phyloP scores from a whole-genome alignment of 2,888 invertebrate genomes.

The Margaritifera margaritifera region DNA sequence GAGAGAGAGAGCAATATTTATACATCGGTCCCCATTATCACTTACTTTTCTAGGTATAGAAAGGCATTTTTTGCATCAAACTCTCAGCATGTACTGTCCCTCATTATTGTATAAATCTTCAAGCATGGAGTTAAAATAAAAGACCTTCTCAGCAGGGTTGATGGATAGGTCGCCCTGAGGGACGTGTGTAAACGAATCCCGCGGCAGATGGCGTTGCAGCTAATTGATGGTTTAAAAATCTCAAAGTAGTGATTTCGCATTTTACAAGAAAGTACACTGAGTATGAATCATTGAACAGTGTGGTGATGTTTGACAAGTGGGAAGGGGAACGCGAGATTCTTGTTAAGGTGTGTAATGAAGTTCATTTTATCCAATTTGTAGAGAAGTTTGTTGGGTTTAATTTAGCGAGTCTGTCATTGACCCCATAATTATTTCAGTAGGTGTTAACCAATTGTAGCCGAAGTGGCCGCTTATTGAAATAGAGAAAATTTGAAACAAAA shows the following conservation, averaged over 20 bases:
- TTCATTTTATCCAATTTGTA: conserved; percentile 42
- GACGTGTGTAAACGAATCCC: conserved; percentile 18
- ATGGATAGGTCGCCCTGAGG: conserved; percentile 36
- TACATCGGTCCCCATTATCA: too few species aligned
- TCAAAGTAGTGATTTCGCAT: conserved; percentile 17
- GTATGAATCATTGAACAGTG: conserved; percentile 36
- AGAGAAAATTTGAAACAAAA: too few species aligned
- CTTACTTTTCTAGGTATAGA: too few species aligned
- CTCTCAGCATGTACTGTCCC: too few species aligned
- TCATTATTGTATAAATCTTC: too few species aligned
- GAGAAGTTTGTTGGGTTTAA: conserved; percentile 32
- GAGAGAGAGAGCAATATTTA: too few species aligned
- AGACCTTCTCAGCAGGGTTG: conserved; percentile 12
- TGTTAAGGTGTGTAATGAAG: conserved; percentile 27
- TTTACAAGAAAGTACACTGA: conserved; percentile 21
- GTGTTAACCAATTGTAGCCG: too few species aligned
- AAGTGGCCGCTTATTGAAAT: too few species aligned
- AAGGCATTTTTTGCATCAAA: too few species aligned
- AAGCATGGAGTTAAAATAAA: too few species aligned
- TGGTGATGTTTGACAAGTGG: conserved; percentile 33
- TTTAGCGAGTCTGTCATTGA: conserved; percentile 13
- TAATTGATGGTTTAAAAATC: conserved; percentile 33
- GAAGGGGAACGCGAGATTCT: conserved; percentile 35
- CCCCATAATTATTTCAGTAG: too few species aligned
- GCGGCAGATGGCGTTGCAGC: conserved; percentile 34